Evolutionary conservation across 2,113 vertebrate genomes (phyloP).

Genomic region (Himantopus leucocephalus): DNA sequence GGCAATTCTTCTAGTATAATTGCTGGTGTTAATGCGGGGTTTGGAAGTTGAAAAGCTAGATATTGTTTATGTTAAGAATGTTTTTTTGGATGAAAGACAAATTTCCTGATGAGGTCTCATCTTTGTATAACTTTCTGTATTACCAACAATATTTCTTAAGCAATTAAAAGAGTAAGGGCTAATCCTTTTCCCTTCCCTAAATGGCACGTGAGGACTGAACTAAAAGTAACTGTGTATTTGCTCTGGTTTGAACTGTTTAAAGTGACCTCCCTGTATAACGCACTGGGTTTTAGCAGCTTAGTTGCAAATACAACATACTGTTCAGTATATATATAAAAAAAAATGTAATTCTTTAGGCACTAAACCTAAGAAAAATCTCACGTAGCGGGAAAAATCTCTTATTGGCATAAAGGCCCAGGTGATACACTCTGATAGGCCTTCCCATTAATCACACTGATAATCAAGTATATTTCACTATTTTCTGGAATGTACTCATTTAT

Average conservation of each 20-base stretch:
- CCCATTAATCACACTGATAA: background rate
- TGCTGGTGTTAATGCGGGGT: background rate
- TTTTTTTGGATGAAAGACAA: background rate
- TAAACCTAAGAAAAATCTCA: background rate
- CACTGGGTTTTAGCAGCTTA: background rate
- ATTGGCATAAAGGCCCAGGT: background rate
- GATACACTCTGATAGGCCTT: background rate
- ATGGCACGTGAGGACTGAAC: background rate
- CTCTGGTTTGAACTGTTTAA: background rate
- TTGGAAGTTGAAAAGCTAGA: background rate
- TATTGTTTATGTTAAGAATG: background rate
- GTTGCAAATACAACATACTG: background rate
- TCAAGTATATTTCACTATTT: background rate
- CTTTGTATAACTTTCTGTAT: background rate
- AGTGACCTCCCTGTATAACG: background rate
- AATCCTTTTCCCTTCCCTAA: background rate
- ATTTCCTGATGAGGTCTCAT: background rate
- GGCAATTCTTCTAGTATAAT: background rate
- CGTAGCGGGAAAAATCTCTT: background rate
- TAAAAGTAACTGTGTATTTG: background rate
- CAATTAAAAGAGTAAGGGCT: background rate
- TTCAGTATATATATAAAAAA: background rate
- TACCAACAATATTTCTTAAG: background rate
- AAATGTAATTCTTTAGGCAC: background rate
- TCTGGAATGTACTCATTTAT: background rate